Percentiles rank a stretch among this genome's conserved stretches.
Evolutionary conservation across 2,113 vertebrate species (phyloP).

Genomic region (Actenoides lindsayi): DNA sequence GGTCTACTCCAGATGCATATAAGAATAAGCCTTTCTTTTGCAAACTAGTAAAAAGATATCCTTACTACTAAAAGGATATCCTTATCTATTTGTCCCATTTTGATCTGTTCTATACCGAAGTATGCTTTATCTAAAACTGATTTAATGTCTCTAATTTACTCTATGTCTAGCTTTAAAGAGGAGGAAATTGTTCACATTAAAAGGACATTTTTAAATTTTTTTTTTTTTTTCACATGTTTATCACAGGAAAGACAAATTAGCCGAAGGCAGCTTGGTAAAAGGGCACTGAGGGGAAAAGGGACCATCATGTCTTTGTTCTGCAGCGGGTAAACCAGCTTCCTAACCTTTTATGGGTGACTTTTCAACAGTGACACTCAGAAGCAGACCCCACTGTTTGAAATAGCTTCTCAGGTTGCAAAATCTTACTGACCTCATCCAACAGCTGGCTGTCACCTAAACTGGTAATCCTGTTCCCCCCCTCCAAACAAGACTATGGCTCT

Average conservation of each 20-base stretch:
- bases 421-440: background rate
- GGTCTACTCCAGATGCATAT: background rate
- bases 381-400: background rate
- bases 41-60: background rate
- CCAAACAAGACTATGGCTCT: background rate
- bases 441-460: background rate
- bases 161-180: background rate
- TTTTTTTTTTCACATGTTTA: rapidly evolving
- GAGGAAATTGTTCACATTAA: background rate
- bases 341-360: background rate
- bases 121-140: background rate
- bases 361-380: background rate
- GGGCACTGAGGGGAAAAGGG: background rate
- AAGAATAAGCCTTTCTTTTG: background rate
- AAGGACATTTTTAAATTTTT: background rate
- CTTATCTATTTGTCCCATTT: background rate
- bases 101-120: background rate
- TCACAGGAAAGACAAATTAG: background rate
- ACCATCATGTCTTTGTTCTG: background rate
- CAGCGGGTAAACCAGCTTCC: background rate
- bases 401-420: background rate
- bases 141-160: background rate
- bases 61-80: background rate
- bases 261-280: background rate
- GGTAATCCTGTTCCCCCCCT: background rate